phyloP scores from a whole-genome alignment of 2,888 invertebrate genomes.

The Amiota communis region DNA sequence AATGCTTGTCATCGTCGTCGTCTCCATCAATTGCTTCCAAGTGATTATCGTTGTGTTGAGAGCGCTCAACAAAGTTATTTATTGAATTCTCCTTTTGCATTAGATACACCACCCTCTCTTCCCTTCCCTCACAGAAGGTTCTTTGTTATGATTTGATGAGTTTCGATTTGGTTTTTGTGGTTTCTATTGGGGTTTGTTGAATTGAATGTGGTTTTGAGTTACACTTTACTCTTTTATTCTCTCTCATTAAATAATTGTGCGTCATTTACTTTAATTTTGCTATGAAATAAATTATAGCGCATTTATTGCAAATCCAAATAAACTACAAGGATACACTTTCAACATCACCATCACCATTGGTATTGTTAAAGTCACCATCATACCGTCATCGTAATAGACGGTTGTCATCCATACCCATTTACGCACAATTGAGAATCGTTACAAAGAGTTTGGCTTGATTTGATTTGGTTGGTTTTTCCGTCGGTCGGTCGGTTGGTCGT shows the following conservation, averaged over 20 bases:
- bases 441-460: too few species aligned
- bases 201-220: background rate
- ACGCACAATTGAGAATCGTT: conserved; percentile 19
- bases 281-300: conserved; percentile 25
- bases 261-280: conserved; percentile 21
- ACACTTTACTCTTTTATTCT: background rate
- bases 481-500: too few species aligned
- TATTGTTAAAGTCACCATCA: too few species aligned
- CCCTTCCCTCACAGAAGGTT: background rate
- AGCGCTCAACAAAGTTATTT: conserved; percentile 15
- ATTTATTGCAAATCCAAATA: conserved; percentile 22
- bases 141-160: background rate
- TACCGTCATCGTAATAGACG: background rate
- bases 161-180: conserved; percentile 1
- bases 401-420: background rate
- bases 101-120: too few species aligned
- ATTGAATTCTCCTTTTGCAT: background rate
- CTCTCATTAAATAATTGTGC: conserved; percentile 14
- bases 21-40: conserved; percentile 17
- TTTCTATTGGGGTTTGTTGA: conserved; percentile 7
- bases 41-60: conserved; percentile 24
- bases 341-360: too few species aligned
- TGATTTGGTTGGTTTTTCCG: too few species aligned
- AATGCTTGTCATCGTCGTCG: background rate
- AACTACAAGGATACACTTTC: background rate